A percentile compares a stretch with the other conserved stretches of the same genome.
Conservation (phyloP, 2,113 vertebrate species). For the Rhadina sibilatrix region DNA sequence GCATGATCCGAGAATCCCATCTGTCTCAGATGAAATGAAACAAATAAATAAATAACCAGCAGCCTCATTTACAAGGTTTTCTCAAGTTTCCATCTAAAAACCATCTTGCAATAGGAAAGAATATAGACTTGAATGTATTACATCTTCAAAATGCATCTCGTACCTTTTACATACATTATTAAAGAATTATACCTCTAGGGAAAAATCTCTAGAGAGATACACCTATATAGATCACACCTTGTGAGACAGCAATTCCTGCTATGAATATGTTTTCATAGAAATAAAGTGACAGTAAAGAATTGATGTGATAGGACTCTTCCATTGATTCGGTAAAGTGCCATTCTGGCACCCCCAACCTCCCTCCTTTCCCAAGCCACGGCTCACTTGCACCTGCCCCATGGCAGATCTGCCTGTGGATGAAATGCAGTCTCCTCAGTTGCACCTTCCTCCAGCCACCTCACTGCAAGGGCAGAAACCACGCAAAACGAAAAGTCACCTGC, state of each 20-base stretch:
- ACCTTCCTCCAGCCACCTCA: accelerated
- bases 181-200: background rate
- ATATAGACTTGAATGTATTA: background rate
- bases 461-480: background rate
- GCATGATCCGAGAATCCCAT: constrained; percentile 83
- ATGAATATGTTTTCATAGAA: background rate
- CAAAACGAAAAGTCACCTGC: background rate
- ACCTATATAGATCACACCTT: background rate
- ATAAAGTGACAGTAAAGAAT: background rate
- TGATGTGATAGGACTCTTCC: background rate
- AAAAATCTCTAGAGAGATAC: background rate
- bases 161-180: background rate
- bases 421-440: background rate
- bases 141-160: background rate
- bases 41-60: constrained; percentile 62
- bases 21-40: constrained; percentile 77
- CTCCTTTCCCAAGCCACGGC: accelerated
- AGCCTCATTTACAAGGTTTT: constrained; percentile 50
- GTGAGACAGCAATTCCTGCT: background rate
- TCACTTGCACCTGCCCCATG: background rate
- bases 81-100: constrained; percentile 56
- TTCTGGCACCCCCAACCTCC: background rate
- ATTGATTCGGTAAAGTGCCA: background rate
- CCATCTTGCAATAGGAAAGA: background rate
- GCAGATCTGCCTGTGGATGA: background rate